phyloP scores from a whole-genome alignment of 2,797 vertebrate species.

The Holocentrus rufus region DNA sequence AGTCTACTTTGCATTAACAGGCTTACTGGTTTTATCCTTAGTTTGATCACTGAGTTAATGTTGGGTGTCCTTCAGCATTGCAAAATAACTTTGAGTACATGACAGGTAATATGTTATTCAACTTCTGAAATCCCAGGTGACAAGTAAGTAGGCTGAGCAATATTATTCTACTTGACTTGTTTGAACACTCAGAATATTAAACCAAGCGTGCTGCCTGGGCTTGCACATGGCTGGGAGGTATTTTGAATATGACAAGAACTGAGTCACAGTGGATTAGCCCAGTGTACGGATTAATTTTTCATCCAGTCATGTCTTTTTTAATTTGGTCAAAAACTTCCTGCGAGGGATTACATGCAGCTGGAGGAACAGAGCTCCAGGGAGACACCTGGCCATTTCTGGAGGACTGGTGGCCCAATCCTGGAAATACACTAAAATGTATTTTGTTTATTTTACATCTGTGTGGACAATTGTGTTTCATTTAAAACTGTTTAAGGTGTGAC shows the following conservation, averaged over 20 bases:
- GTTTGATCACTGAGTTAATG: not conserved
- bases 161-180: slow-evolving; percentile 22
- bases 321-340: slow-evolving; percentile 44
- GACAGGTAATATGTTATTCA: slow-evolving; percentile 24
- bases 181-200: slow-evolving; percentile 50
- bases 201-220: slow-evolving; percentile 49
- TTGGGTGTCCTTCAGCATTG: slow-evolving; percentile 11
- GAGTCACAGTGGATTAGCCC: slow-evolving; percentile 58
- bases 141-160: slow-evolving; percentile 2
- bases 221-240: slow-evolving; percentile 28
- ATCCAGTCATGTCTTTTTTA: slow-evolving; percentile 39
- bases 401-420: not conserved
- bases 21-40: not conserved
- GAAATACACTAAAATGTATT: not conserved
- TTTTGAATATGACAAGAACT: slow-evolving; percentile 55
- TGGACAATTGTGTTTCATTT: not conserved
- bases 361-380: not conserved
- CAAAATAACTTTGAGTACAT: slow-evolving; percentile 12
- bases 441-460: not conserved
- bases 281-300: slow-evolving; percentile 41
- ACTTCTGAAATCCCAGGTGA: slow-evolving; percentile 32
- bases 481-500: not conserved
- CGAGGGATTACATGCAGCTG: slow-evolving; percentile 18
- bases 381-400: not conserved
- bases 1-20: slow-evolving; percentile 1